Percentiles rank a stretch among this genome's conserved stretches.
phyloP scores from a whole-genome alignment of 2,888 invertebrate genomes.

The Anthrax anthrax region DNA sequence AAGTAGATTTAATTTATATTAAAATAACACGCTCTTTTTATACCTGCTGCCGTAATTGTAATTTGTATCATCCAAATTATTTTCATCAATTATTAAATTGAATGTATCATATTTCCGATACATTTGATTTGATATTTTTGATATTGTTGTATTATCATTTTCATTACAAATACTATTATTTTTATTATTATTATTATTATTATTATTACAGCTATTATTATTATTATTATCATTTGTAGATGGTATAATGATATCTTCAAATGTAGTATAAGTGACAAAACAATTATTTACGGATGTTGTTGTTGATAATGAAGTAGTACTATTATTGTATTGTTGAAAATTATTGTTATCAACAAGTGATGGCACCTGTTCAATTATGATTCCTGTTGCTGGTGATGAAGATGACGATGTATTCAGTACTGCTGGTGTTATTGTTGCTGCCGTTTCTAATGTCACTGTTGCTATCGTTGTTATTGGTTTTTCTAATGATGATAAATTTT shows the following conservation, averaged over 20 bases:
- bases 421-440: background rate
- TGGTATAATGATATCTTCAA: background rate
- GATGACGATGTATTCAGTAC: background rate
- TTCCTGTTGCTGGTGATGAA: background rate
- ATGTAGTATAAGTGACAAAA: background rate
- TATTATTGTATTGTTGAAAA: too few species aligned
- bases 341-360: background rate
- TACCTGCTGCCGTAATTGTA: background rate
- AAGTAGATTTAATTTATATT: too few species aligned
- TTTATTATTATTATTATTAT: too few species aligned
- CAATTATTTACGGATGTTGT: background rate
- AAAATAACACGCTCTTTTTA: background rate
- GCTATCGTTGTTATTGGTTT: too few species aligned
- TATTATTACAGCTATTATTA: too few species aligned
- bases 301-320: background rate
- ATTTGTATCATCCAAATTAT: background rate
- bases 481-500: too few species aligned
- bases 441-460: too few species aligned
- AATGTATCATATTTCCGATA: background rate
- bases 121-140: background rate
- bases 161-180: too few species aligned
- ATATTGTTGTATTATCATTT: too few species aligned
- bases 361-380: background rate
- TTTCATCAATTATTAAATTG: background rate
- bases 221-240: background rate